Percentiles rank a stretch among this genome's conserved stretches.
Evolutionary conservation across 2,113 vertebrate genomes (phyloP).

Genomic region (Oncorhynchus masou): DNA sequence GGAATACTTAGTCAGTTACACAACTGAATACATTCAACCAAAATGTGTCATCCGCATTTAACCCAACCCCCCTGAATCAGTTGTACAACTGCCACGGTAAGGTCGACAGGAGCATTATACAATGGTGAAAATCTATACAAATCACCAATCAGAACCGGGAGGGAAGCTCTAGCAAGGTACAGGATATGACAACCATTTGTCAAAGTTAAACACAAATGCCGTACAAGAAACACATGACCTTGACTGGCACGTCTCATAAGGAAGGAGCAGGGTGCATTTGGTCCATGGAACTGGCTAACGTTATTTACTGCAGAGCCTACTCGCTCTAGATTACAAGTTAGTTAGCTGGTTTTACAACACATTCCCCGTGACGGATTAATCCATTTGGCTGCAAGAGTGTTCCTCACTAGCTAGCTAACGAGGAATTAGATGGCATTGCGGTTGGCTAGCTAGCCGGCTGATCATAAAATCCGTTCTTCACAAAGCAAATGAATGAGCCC

Average conservation of each 20-base stretch:
- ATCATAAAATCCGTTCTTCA: background rate
- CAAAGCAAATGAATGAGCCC: background rate
- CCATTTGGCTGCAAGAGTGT: background rate
- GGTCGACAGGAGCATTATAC: no score
- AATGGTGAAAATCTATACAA: no score
- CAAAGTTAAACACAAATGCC: background rate
- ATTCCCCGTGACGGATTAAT: no score
- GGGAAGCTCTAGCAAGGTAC: background rate
- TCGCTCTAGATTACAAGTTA: no score
- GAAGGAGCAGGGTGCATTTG: background rate
- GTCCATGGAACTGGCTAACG: no score
- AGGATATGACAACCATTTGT: background rate
- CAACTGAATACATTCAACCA: no score
- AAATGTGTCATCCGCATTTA: background rate
- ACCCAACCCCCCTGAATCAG: background rate
- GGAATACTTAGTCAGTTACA: no score
- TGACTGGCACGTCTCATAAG: slow-evolving; percentile 16
- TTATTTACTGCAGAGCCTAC: no score
- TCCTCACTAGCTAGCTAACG: background rate
- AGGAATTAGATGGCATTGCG: background rate
- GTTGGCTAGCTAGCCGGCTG: background rate
- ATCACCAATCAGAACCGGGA: background rate
- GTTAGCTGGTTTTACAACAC: no score
- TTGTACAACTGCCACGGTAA: background rate
- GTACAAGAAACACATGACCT: slow-evolving; percentile 32